phyloP scores from a whole-genome alignment of 2,888 invertebrate genomes.

The Hydropsyche betteni region DNA sequence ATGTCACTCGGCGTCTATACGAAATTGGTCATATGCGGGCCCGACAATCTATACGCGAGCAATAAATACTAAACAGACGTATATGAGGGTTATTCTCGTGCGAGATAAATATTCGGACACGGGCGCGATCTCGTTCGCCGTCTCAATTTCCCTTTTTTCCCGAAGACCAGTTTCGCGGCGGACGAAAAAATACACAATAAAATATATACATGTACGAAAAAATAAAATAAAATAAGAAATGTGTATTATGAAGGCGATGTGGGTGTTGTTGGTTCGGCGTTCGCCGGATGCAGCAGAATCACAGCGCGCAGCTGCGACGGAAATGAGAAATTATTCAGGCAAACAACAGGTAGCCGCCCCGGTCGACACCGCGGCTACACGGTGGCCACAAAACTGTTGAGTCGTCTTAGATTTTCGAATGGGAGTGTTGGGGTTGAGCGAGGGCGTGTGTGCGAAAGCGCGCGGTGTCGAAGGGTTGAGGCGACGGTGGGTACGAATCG shows the following conservation, averaged over 20 bases:
- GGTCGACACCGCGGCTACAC: constrained; percentile 25
- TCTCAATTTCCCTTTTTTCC: constrained; percentile 18
- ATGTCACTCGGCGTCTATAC: no score
- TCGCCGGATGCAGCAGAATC: constrained; percentile 37
- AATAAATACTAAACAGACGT: no score
- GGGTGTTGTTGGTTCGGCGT: not conserved
- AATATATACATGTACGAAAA: not conserved
- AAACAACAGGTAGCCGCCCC: constrained; percentile 38
- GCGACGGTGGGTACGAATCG: no score
- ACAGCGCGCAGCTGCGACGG: constrained; percentile 46
- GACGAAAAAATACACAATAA: not conserved
- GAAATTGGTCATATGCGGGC: no score
- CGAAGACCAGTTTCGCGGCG: constrained; percentile 14
- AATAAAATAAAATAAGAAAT: constrained; percentile 8
- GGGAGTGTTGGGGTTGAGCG: no score
- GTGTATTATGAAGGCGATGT: not conserved
- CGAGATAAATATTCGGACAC: no score
- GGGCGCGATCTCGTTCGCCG: not conserved
- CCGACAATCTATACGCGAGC: no score
- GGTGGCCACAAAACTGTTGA: constrained; percentile 2
- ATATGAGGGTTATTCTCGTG: no score
- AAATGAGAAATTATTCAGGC: constrained; percentile 46
- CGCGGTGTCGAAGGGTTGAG: no score
- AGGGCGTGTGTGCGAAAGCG: no score
- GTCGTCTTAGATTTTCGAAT: not conserved